Evolutionary conservation across 2,888 invertebrate genomes (phyloP).

Genomic region (Zootermopsis nevadensis): DNA sequence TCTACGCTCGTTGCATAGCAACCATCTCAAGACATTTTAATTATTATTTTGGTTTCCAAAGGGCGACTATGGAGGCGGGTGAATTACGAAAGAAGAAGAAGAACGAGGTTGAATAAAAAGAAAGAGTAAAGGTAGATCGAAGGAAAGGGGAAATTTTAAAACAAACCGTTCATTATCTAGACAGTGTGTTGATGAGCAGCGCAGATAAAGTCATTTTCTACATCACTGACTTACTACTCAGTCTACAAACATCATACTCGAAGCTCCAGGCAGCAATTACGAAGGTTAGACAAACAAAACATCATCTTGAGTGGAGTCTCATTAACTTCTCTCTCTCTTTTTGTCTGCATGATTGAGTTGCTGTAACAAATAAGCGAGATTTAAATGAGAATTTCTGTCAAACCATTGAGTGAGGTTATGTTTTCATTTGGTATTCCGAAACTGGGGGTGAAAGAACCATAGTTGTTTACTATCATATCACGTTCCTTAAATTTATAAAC

Average conservation of each 20-base stretch:
- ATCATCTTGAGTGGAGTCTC: conserved; percentile 24
- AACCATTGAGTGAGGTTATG: background rate
- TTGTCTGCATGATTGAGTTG: conserved; percentile 33
- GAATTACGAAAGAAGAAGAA: conserved; percentile 20
- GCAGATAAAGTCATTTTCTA: conserved; percentile 51
- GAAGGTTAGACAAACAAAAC: conserved; percentile 34
- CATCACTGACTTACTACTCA: conserved; percentile 29
- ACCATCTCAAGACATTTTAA: conserved; percentile 51
- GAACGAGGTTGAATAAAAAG: background rate
- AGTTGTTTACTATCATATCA: background rate
- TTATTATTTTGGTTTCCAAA: conserved; percentile 51
- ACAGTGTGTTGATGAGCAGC: conserved; percentile 48
- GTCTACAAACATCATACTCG: conserved; percentile 20
- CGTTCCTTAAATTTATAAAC: background rate
- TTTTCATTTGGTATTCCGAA: background rate
- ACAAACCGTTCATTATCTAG: conserved; percentile 53
- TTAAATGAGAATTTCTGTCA: conserved; percentile 8
- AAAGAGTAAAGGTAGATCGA: conserved; percentile 6
- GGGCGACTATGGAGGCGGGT: conserved; percentile 17
- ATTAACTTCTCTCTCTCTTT: conserved; percentile 11
- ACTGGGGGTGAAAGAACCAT: background rate
- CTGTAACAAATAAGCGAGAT: background rate
- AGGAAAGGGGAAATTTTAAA: conserved; percentile 48
- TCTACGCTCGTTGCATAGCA: conserved; percentile 26
- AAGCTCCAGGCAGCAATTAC: conserved; percentile 31